A percentile compares a stretch with the other conserved stretches of the same genome.
These are phyloP conservation scores for Agrochola litura DNA, from an alignment of 2,888 invertebrate species.

Conservation along the genomic window DNA sequence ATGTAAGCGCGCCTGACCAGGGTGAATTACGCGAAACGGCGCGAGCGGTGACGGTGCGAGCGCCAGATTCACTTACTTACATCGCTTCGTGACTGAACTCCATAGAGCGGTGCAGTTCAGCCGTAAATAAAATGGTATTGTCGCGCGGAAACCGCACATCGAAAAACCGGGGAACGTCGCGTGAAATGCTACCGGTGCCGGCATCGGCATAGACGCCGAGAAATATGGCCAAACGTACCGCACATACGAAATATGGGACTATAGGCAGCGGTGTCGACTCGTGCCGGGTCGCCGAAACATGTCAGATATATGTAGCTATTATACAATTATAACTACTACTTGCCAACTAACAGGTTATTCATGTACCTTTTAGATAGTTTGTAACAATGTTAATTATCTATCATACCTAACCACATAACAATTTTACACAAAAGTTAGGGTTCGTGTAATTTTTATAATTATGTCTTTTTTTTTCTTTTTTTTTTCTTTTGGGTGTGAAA, in stretches of 20 bases:
- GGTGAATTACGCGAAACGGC: constrained; percentile 72
- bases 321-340: constrained; percentile 48
- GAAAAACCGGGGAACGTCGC: constrained; percentile 85
- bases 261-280: constrained; percentile 78
- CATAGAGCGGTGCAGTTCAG: constrained; percentile 78
- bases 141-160: constrained; percentile 86
- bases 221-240: constrained; percentile 83
- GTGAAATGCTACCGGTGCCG: constrained; percentile 85
- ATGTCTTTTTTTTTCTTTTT: no score
- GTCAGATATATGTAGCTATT: constrained; percentile 61
- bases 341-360: constrained; percentile 60
- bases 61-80: constrained; percentile 78
- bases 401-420: not conserved
- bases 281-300: constrained; percentile 71
- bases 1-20: constrained; percentile 71
- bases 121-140: constrained; percentile 86
- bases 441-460: not conserved
- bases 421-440: not conserved
- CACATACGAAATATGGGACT: constrained; percentile 82
- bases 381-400: constrained; percentile 1
- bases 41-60: constrained; percentile 68
- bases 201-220: constrained; percentile 81
- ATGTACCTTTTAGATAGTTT: constrained; percentile 17
- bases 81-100: constrained; percentile 81
- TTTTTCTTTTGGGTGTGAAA: no score